phyloP scores from a whole-genome alignment of 2,113 vertebrate species.

The Psilopogon haemacephalus region DNA sequence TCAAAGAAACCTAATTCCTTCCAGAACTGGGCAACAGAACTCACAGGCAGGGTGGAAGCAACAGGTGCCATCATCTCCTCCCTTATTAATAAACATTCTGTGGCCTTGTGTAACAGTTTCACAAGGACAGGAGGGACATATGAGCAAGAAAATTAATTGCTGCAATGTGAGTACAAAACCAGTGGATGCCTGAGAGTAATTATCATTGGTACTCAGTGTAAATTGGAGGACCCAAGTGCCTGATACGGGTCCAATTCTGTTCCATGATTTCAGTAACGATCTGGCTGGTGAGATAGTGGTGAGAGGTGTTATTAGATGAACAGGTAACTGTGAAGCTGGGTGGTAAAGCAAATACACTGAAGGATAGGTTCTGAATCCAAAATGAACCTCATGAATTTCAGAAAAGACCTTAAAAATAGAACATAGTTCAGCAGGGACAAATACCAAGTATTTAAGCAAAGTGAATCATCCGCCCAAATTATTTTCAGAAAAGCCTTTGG shows the following conservation, averaged over 20 bases:
- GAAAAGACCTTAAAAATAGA: not conserved
- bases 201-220: not conserved
- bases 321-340: not conserved
- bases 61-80: not conserved
- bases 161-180: accelerated
- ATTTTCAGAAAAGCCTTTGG: not conserved
- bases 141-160: accelerated
- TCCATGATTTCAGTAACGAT: not conserved
- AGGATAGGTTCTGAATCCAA: not conserved
- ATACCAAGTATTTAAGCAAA: not conserved
- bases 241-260: not conserved
- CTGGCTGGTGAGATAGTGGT: not conserved
- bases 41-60: not conserved
- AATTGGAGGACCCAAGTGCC: not conserved
- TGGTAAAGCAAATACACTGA: constrained; percentile 5
- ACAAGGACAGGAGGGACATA: not conserved
- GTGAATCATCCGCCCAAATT: not conserved
- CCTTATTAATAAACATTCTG: not conserved
- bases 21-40: not conserved
- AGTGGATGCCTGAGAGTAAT: not conserved
- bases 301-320: not conserved
- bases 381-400: not conserved
- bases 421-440: not conserved
- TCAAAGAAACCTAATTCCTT: not conserved
- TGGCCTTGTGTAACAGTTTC: not conserved